A percentile compares a stretch with the other conserved stretches of the same genome.
Evolutionary conservation across 2,888 invertebrate genomes (phyloP).

Genomic region (Yponomeuta sedellus): DNA sequence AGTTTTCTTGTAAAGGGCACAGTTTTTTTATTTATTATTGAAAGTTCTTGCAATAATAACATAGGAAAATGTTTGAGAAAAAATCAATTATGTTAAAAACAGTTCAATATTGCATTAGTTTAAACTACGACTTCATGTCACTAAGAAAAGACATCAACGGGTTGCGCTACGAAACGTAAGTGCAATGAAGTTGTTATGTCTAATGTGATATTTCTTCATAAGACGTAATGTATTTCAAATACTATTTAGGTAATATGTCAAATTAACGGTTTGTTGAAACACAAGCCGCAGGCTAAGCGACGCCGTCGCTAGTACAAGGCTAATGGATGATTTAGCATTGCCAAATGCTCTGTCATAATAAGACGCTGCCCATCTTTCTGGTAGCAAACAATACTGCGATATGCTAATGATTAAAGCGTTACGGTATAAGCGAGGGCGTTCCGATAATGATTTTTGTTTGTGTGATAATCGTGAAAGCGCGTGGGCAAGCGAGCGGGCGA

Average conservation of each 20-base stretch:
- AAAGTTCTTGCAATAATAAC: too few species aligned
- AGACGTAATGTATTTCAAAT: background rate
- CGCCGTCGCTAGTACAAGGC: background rate
- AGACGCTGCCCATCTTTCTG: background rate
- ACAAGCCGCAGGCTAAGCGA: background rate
- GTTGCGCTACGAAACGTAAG: slow-evolving; percentile 11
- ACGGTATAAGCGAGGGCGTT: slow-evolving; percentile 32
- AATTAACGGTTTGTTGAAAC: background rate
- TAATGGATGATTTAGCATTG: background rate
- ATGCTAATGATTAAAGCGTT: slow-evolving; percentile 50
- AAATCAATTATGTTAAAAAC: background rate
- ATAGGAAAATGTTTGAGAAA: background rate
- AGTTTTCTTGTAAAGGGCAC: too few species aligned
- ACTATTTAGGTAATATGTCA: background rate
- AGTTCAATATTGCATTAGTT: background rate
- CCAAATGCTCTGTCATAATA: background rate
- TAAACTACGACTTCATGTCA: background rate
- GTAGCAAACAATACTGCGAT: slow-evolving; percentile 31
- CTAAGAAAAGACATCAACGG: slow-evolving; percentile 16
- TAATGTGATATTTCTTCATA: background rate
- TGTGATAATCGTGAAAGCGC: slow-evolving; percentile 42
- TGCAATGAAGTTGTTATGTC: background rate
- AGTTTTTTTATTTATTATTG: background rate
- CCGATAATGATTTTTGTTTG: slow-evolving; percentile 25
- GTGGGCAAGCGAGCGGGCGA: slow-evolving; percentile 10